A percentile compares a stretch with the other conserved stretches of the same genome.
Evolutionary conservation across 2,113 vertebrate species (phyloP).

Genomic region (Fukomys damarensis): DNA sequence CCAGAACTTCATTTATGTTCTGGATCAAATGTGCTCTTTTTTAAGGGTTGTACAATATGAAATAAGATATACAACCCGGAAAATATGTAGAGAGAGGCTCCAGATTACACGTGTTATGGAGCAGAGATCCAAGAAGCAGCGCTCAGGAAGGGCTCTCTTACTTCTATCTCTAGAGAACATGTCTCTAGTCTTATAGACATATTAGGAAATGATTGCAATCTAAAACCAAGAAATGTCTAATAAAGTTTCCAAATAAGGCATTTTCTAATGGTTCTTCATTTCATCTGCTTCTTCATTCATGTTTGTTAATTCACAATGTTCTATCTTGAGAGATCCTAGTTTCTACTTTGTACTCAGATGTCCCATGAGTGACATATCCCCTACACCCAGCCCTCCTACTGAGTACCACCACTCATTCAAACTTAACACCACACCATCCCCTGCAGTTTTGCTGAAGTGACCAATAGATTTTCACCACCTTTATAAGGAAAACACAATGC

Average conservation of each 20-base stretch:
- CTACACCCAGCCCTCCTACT: too few relatives aligned
- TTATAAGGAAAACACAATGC: constrained; percentile 49
- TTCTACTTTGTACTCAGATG: neutral
- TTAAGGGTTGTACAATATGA: neutral
- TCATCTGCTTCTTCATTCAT: neutral
- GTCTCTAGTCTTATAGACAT: neutral
- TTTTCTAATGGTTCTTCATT: neutral
- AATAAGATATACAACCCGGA: neutral
- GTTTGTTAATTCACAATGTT: neutral
- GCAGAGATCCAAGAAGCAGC: neutral
- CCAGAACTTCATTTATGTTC: neutral
- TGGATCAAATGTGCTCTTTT: neutral
- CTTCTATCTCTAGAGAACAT: neutral
- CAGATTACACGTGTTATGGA: neutral
- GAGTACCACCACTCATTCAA: neutral
- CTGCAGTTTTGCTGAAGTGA: neutral
- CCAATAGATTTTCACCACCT: constrained; percentile 46
- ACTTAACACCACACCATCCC: neutral
- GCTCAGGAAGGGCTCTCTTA: neutral
- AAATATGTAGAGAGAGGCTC: neutral
- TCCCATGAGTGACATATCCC: neutral
- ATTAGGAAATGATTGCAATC: neutral
- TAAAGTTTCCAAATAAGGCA: neutral
- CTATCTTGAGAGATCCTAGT: neutral
- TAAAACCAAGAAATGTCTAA: neutral